Conservation (phyloP, 2,797 vertebrate species). For the Coccyzus lansbergi region DNA sequence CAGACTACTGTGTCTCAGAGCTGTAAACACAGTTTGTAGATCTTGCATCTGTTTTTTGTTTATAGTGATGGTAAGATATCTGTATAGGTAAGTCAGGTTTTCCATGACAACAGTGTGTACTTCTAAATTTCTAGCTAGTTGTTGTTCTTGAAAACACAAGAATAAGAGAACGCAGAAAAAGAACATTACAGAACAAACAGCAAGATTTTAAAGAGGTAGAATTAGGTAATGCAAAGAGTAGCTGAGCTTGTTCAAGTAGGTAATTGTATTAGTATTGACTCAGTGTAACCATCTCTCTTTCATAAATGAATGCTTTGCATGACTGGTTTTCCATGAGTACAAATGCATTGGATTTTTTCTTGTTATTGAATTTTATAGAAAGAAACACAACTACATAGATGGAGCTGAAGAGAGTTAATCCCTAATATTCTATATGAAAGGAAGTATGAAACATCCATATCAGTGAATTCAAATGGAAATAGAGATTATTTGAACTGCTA, state of each 20-base stretch:
- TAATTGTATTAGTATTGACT: conserved; percentile 60
- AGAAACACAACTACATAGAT: background rate
- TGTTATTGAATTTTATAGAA: conserved; percentile 22
- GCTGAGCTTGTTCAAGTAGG: conserved; percentile 29
- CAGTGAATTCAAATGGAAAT: background rate
- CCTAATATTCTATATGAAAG: background rate
- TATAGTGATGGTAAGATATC: conserved; percentile 8
- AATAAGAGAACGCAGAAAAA: conserved; percentile 27
- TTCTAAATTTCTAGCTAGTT: conserved; percentile 34
- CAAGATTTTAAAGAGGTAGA: background rate
- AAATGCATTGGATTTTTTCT: conserved; percentile 35
- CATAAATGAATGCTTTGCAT: conserved; percentile 31
- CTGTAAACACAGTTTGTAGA: conserved; percentile 2
- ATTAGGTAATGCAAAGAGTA: conserved; percentile 11
- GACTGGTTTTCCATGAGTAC: conserved; percentile 30
- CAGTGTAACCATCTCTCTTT: conserved; percentile 41
- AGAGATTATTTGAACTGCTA: background rate
- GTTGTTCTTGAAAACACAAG: conserved; percentile 42
- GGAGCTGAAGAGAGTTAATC: conserved; percentile 1
- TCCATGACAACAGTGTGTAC: conserved; percentile 70
- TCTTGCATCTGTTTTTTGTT: conserved; percentile 42
- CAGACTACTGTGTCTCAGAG: background rate
- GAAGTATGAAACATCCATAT: background rate
- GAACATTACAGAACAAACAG: background rate
- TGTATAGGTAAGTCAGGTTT: conserved; percentile 55